Percentiles rank a stretch among this genome's conserved stretches.
phyloP scores from a whole-genome alignment of 2,888 invertebrate species.

The Zygogramma bicolorata region DNA sequence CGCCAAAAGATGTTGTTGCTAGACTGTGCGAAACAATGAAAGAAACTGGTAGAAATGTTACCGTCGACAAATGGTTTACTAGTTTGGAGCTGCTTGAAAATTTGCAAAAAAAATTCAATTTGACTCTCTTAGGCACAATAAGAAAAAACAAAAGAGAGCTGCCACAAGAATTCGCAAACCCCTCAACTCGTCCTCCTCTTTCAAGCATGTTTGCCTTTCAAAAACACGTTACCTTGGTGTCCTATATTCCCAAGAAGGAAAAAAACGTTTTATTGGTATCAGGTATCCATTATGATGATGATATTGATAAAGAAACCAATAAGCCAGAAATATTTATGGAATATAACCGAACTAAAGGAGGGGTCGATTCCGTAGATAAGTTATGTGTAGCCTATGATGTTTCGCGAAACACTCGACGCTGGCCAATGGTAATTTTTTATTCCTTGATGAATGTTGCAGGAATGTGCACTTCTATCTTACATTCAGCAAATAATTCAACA shows the following conservation, averaged over 20 bases:
- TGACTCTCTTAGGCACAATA: not conserved
- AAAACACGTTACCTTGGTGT: not conserved
- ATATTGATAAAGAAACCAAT: too few relatives aligned
- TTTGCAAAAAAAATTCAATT: not conserved
- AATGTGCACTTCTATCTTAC: too few relatives aligned
- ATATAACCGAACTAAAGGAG: too few relatives aligned
- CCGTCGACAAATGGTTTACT: too few relatives aligned
- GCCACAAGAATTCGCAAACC: not conserved
- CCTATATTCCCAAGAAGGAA: not conserved
- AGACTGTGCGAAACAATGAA: too few relatives aligned
- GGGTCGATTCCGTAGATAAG: not conserved
- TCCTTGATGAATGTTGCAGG: not conserved
- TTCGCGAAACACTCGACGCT: not conserved
- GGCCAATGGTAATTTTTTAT: not conserved
- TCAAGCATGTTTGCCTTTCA: too few relatives aligned
- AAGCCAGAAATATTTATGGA: too few relatives aligned
- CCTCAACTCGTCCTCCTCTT: not conserved
- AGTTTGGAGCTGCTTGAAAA: too few relatives aligned
- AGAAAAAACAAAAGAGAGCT: not conserved
- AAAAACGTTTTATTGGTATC: not conserved
- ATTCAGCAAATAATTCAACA: too few relatives aligned
- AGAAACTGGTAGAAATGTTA: too few relatives aligned
- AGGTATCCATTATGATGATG: not conserved
- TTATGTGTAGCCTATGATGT: not conserved
- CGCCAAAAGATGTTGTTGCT: too few relatives aligned